Evolutionary conservation across 2,797 vertebrate genomes (phyloP).

Genomic region (Gymnoscopelus microlampas): DNA sequence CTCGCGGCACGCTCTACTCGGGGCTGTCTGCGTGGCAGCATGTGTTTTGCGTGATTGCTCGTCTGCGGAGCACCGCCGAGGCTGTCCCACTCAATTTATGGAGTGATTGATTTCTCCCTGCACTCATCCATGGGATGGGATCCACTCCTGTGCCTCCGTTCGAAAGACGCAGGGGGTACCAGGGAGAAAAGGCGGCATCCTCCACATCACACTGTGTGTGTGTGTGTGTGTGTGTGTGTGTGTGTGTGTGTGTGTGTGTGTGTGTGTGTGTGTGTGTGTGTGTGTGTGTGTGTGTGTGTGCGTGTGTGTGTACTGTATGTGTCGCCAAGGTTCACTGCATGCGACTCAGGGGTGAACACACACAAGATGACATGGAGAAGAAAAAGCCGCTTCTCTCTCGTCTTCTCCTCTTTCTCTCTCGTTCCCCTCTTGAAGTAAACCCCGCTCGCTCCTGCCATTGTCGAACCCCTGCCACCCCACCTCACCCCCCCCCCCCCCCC

Average conservation of each 20-base stretch:
- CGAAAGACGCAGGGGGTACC: slow-evolving; percentile 29
- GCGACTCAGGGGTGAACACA: slow-evolving; percentile 34
- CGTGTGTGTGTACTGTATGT: slow-evolving; percentile 20
- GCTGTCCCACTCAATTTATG: slow-evolving; percentile 62
- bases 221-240: background rate
- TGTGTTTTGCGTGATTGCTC: slow-evolving; percentile 45
- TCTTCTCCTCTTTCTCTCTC: slow-evolving; percentile 16
- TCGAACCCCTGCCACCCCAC: slow-evolving; percentile 19
- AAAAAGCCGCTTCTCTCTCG: slow-evolving; percentile 11
- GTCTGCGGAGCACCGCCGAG: slow-evolving; percentile 46
- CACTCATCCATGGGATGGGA: slow-evolving; percentile 78
- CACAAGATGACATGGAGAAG: slow-evolving; percentile 23
- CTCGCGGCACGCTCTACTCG: slow-evolving; percentile 41
- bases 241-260: slow-evolving; percentile 20
- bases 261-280: slow-evolving; percentile 25
- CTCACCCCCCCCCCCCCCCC: slow-evolving; percentile 28
- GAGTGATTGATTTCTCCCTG: slow-evolving; percentile 71
- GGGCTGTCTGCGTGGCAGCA: slow-evolving; percentile 25
- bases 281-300: slow-evolving; percentile 16
- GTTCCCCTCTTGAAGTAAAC: background rate
- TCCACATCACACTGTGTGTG: too few species aligned
- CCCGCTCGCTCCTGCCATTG: too few species aligned
- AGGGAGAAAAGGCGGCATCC: background rate
- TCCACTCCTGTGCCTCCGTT: slow-evolving; percentile 50
- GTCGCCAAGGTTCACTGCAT: slow-evolving; percentile 49